Base-by-base conservation (phyloP, 2,113 vertebrate genomes). In the Cettia cetti region DNA sequence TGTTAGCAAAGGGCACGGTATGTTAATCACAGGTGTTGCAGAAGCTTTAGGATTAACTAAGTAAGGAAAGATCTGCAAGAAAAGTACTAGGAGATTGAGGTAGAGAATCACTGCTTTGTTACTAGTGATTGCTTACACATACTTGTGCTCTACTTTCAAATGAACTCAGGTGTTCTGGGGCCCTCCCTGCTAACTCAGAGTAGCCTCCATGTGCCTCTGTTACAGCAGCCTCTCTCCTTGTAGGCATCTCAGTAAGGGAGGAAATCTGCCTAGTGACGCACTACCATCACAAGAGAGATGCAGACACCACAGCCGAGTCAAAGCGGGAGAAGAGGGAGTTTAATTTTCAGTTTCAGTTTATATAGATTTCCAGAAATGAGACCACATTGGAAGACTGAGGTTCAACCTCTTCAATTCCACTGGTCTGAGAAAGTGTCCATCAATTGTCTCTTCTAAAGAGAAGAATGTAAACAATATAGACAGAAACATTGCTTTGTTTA, bases 1-100 rank as follows among this genome's bases (percentile, higher is more conserved):
- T 30, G 13, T 37, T 33, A 61, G 13, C 0, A 0, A 26, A 24
- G 16, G 21, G 16, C 28, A 54, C 44, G 11, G 13, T 63, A 3
- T 30, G 13, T 82, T 77, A 31, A 30, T 42, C n/a, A 19, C 35
- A 66, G 27, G 13, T 35, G 22, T 11, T 89, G 37, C n/a, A 79
- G 53, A 79, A 89, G 20, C 47, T 81, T 0, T 70, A n/a, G 72
- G 9, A 10, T 70, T 53, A 61, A 44, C 20, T 61, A 23, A 4
- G 2, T 64, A 10, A 82, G 82, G 26, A 52, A 91, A 54, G 44
- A 39, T 10, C 4, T 44, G 3, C 15, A 53, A 63, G 64, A 63
- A 77, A 64, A n/a, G 13, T 18, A 13, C 6, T 19, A 80, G 31
- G 37, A 85, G n/a, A 22, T 26, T 59, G 47, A 60, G 40, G 28